Evolutionary conservation across 2,888 invertebrate genomes (phyloP).

Genomic region (Eupeodes luniger): DNA sequence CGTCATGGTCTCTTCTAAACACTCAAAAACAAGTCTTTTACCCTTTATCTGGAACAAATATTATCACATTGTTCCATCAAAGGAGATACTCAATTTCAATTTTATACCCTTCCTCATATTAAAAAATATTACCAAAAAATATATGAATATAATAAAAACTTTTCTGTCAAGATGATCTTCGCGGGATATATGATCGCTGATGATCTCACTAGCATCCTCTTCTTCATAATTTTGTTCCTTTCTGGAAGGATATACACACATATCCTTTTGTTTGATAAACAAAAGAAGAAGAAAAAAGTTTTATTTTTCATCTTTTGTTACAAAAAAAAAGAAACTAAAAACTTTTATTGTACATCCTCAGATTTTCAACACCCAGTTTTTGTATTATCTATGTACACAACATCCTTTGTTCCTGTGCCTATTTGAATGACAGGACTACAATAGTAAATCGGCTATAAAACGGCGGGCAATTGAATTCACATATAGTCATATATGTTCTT

Average conservation of each 20-base stretch:
- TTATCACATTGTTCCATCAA: conserved; percentile 35
- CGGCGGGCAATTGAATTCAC: conserved; percentile 72
- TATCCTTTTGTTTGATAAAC: conserved; percentile 6
- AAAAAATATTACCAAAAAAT: not conserved
- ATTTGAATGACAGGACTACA: conserved; percentile 72
- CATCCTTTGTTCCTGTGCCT: conserved; percentile 62
- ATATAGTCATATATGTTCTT: conserved; percentile 8
- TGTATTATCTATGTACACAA: conserved; percentile 45
- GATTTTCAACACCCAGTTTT: conserved; percentile 51
- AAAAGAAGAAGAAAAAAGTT: conserved; percentile 41
- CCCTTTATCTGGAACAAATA: conserved; percentile 3
- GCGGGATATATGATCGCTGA: conserved; percentile 51
- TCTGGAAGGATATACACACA: too few relatives aligned
- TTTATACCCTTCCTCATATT: conserved; percentile 17
- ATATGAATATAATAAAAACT: conserved; percentile 38
- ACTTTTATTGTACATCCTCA: conserved; percentile 16
- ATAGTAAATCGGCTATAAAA: conserved; percentile 75
- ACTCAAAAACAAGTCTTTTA: not conserved
- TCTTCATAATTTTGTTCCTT: not conserved
- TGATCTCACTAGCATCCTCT: conserved; percentile 4
- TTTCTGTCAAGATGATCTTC: conserved; percentile 46
- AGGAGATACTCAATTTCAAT: conserved; percentile 47
- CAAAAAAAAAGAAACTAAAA: conserved; percentile 27
- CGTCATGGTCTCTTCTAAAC: not conserved
- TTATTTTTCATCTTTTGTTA: conserved; percentile 71